Base-by-base conservation (phyloP, 2,888 invertebrate genomes). In the Tetragnatha montana region DNA sequence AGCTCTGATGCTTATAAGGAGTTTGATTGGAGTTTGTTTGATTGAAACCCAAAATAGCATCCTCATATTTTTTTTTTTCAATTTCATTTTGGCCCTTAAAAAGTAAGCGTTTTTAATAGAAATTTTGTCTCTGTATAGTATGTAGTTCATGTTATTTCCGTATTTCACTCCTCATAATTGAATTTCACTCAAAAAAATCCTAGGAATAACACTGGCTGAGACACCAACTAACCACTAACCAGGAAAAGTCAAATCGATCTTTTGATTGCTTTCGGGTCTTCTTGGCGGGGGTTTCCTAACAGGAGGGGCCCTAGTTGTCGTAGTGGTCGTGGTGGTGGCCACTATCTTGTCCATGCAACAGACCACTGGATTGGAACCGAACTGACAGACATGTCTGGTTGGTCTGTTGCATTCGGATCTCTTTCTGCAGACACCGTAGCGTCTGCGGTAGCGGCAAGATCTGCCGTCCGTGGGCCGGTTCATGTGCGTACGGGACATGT, bases 161-260 rank as follows among this genome's bases (percentile, higher is more conserved):
- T n/a, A n/a, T n/a, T n/a, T n/a, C n/a, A n/a, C n/a, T n/a, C n/a
- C n/a, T n/a, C n/a, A n/a, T n/a, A n/a, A n/a, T n/a, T n/a, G n/a
- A n/a, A n/a, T n/a, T n/a, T n/a, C n/a, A 10, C 12, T 3, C 68
- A 68, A 68, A n/a, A 68, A 17, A 17, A 68, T 68, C 68, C 14
- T 2, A 3, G 1, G n/a, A 1, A 68, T 4, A 68, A 17, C 68
- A n/a, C 68, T 3, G 1, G n/a, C 1, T 35, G 35, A 35, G 0
- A 6, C 14, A 0, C 73, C 7, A 12, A 35, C 17, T 19, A 50
- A n/a, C n/a, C 8, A 69, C 83, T 76, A 81, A 89, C 89, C 70
- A n/a, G 81, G 89, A 81, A 81, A 89, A 7, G 89, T 89, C 8
- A 89, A 74, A 69, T 89, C 85, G 3, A 89, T 80, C 10, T 51